Conservation (phyloP, 2,113 vertebrate species). For the Rhynchopsitta pachyrhyncha region DNA sequence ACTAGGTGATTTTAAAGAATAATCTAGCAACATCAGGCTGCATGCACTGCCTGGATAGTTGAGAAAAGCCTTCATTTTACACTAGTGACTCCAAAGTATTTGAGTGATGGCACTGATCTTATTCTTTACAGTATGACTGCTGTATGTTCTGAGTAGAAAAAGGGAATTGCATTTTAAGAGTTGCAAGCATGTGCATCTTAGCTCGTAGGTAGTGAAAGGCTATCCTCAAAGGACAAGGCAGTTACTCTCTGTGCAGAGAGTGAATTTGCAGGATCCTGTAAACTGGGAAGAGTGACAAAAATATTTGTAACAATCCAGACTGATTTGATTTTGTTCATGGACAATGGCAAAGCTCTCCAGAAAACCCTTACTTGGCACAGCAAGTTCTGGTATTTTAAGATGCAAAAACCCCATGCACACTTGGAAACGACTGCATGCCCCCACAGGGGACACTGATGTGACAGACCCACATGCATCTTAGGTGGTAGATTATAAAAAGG, state of each 20-base stretch:
- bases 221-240: background rate
- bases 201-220: background rate
- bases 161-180: background rate
- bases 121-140: background rate
- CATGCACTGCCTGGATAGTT: background rate
- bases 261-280: background rate
- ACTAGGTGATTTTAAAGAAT: background rate
- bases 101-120: background rate
- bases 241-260: background rate
- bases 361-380: background rate
- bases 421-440: rapidly evolving
- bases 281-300: background rate
- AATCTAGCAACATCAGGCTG: background rate
- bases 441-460: background rate
- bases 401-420: rapidly evolving
- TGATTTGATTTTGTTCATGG: background rate
- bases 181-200: background rate
- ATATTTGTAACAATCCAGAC: background rate
- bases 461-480: background rate
- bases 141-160: background rate
- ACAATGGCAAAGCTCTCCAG: background rate
- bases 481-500: background rate
- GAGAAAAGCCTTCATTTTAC: background rate
- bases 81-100: background rate
- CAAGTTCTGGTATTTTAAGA: background rate